Percentiles rank a stretch among this genome's conserved stretches.
phyloP scores from a whole-genome alignment of 2,797 vertebrate genomes.

The Pangasius djambal region DNA sequence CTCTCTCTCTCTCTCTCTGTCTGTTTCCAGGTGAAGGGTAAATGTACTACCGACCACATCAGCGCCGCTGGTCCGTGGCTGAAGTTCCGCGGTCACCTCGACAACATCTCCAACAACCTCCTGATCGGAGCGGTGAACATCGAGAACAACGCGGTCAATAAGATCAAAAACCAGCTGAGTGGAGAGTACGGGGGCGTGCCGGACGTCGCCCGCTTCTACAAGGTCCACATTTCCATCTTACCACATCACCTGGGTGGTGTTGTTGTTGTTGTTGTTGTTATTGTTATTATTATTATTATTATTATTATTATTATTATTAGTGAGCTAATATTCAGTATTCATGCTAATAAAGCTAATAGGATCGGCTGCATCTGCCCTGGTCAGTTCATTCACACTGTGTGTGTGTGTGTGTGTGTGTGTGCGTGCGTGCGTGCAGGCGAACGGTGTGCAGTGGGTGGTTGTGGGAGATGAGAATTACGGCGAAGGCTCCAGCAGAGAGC shows the following conservation, averaged over 20 bases:
- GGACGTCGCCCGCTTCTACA: conserved; percentile 91
- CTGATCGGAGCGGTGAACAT: conserved; percentile 90
- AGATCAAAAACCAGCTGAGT: conserved; percentile 84
- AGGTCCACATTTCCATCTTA: conserved; percentile 69
- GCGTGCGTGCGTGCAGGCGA: conserved; percentile 72
- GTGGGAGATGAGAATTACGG: conserved; percentile 95
- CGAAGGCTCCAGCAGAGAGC: conserved; percentile 94
- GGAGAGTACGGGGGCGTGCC: conserved; percentile 89
- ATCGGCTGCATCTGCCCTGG: too few species aligned
- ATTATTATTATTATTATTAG: too few species aligned
- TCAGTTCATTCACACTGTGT: too few species aligned
- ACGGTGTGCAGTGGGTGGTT: conserved; percentile 87
- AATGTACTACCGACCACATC: conserved; percentile 95
- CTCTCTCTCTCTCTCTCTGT: too few species aligned
- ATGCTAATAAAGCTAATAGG: too few species aligned
- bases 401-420: too few species aligned
- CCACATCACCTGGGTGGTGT: too few species aligned
- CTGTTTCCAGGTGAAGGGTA: conserved; percentile 86
- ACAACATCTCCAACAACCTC: conserved; percentile 96
- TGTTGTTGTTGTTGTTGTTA: too few species aligned
- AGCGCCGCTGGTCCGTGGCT: conserved; percentile 93
- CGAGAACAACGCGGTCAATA: conserved; percentile 88
- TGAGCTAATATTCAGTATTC: too few species aligned
- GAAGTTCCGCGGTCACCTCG: conserved; percentile 93
- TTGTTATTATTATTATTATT: too few species aligned